A percentile compares a stretch with the other conserved stretches of the same genome.
Evolutionary conservation across 2,888 invertebrate genomes (phyloP).

Genomic region (Philereme transversata): DNA sequence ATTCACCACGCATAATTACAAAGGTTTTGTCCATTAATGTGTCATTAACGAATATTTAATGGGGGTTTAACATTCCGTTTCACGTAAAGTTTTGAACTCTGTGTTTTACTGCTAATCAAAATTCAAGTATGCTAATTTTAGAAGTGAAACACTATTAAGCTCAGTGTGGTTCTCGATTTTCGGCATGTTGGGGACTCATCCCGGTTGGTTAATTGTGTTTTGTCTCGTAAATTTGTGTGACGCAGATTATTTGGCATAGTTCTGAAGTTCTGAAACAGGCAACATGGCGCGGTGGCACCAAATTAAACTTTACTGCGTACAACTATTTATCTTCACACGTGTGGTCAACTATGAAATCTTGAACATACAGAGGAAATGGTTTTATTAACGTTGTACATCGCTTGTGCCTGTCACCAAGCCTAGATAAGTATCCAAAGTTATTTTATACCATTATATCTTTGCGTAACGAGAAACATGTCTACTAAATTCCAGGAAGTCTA

Average conservation of each 20-base stretch:
- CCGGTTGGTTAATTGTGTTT: constrained; percentile 36
- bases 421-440: too few species aligned
- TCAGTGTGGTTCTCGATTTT: constrained; percentile 42
- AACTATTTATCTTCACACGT: too few species aligned
- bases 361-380: too few species aligned
- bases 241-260: constrained; percentile 6
- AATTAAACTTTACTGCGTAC: background rate
- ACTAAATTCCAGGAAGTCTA: too few species aligned
- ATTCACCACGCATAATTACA: constrained; percentile 58
- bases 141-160: constrained; percentile 62
- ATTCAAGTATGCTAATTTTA: constrained; percentile 76
- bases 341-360: too few species aligned
- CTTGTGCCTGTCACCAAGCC: too few species aligned
- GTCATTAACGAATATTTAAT: constrained; percentile 61
- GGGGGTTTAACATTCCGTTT: constrained; percentile 50
- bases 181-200: constrained; percentile 27
- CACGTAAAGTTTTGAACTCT: constrained; percentile 52
- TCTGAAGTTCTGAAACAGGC: background rate
- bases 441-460: too few species aligned
- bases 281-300: background rate
- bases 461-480: too few species aligned
- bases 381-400: too few species aligned
- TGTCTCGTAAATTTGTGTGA: constrained; percentile 14
- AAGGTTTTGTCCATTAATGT: constrained; percentile 71
- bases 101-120: constrained; percentile 76